Percentiles rank a stretch among this genome's conserved stretches.
These are phyloP conservation scores for Melanogrammus aeglefinus DNA, from an alignment of 2,797 vertebrate species.

Conservation along the genomic window DNA sequence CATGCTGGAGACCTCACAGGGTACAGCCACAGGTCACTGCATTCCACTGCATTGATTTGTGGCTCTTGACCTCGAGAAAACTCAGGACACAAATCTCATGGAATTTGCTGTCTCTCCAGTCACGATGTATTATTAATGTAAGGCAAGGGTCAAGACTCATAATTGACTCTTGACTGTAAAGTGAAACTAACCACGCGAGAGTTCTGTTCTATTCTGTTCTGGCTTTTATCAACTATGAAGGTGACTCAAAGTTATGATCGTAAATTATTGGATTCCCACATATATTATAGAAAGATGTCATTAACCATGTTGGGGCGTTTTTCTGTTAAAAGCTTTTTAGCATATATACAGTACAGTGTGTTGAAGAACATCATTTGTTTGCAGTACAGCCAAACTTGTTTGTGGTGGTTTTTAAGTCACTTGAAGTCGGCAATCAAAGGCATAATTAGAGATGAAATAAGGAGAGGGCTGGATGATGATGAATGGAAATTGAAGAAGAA, in stretches of 20 bases:
- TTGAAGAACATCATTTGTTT: background rate
- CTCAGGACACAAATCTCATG: slow-evolving; percentile 27
- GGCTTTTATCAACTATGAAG: background rate
- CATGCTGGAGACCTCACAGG: slow-evolving; percentile 20
- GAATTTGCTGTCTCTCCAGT: slow-evolving; percentile 22
- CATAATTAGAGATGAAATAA: background rate
- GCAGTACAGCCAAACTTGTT: background rate
- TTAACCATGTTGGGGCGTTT: background rate
- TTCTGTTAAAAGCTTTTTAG: background rate
- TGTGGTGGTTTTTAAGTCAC: background rate
- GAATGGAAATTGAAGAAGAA: background rate
- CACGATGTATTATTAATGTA: slow-evolving; percentile 10
- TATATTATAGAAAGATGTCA: background rate
- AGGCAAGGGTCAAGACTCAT: background rate
- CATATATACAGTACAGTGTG: background rate
- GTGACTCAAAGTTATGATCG: background rate
- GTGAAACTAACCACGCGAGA: background rate
- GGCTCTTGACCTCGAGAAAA: slow-evolving; percentile 12
- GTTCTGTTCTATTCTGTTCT: background rate
- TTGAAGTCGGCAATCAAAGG: slow-evolving; percentile 4
- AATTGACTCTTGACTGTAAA: background rate
- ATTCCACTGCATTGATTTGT: slow-evolving; percentile 62
- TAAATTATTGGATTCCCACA: background rate
- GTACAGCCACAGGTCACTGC: slow-evolving; percentile 50
- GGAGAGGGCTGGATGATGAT: background rate